Evolutionary conservation across 2,797 vertebrate genomes (phyloP), one percentile per base, ranked within the genome.

Genomic region (Amblyraja radiata): DNA sequence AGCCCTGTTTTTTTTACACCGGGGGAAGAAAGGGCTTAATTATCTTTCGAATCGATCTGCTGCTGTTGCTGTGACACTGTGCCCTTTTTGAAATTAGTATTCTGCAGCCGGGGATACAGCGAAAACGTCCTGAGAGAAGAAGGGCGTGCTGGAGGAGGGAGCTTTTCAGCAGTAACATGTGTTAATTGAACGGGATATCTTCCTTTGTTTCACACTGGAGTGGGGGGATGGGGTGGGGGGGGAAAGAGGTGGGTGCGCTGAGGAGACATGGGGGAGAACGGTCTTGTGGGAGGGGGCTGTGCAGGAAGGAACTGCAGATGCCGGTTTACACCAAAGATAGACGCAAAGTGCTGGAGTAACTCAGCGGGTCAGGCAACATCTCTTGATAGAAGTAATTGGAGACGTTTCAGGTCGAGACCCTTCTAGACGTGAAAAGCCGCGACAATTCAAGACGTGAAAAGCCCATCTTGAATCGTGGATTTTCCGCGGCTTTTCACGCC

Each of bases 51-150:
- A 73, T n/a, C 10, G 13, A 74, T 92, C 36, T 92, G 90, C 71
- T 39, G 11, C 39, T 10, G 68, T 76, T 54, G 73, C 21, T 76
- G 90, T 74, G 68, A 58, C 36, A 73, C 39, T 5, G 68, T 74
- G 71, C 21, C 73, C 68, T 25, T 91, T 65, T 91, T 73, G 68
- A 74, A 91, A 91, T 91, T 91, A 74, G 71, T 46, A 74, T 74
- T 73, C 36, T 92, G 90, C 90, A 92, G 39, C 21, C 3, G 46
- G 84, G 90, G 76, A 76, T 92, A 92, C 28, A 76, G 90, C 90
- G 54, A 76, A 92, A 92, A 76, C n/a, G n/a, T 25, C 25, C 63
- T 74, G 71, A 76, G 90, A 74, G 90, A 71, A 71, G 65, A 76
- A 74, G 39, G 46, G 10, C 71, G 5, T 28, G 6, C 9, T 28